Evolutionary conservation across 2,113 vertebrate genomes (phyloP).

Genomic region (Brachyhypopomus gauderio): DNA sequence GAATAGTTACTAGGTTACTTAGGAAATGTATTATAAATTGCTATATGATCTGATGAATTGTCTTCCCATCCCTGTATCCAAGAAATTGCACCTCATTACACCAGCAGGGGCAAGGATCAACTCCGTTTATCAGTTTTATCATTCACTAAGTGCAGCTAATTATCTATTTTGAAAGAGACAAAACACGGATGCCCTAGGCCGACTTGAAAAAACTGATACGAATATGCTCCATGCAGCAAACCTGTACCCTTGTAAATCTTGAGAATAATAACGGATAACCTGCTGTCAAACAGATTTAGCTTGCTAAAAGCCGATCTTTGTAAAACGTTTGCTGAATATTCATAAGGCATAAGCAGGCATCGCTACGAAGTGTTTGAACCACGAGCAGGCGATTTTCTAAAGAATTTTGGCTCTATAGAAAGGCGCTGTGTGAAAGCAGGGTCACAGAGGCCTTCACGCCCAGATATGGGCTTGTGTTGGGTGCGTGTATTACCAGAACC

Average conservation of each 20-base stretch:
- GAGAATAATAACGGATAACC: not conserved
- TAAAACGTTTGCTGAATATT: not conserved
- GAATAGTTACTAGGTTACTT: too few relatives aligned
- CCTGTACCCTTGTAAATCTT: not conserved
- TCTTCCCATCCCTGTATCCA: too few relatives aligned
- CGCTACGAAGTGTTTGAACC: not conserved
- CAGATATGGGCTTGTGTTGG: not conserved
- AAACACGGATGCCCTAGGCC: not conserved
- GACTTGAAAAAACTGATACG: not conserved
- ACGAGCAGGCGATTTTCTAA: not conserved
- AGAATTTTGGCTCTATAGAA: not conserved
- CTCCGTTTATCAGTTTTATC: too few relatives aligned
- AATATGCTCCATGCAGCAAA: not conserved
- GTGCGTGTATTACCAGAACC: not conserved
- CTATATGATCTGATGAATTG: too few relatives aligned
- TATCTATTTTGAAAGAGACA: too few relatives aligned
- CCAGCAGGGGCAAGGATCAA: too few relatives aligned
- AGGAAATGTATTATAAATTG: too few relatives aligned
- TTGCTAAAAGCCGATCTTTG: constrained; percentile 4
- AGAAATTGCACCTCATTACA: too few relatives aligned
- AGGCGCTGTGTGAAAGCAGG: not conserved
- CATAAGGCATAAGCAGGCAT: not conserved
- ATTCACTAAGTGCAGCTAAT: too few relatives aligned
- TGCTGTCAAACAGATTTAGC: constrained; percentile 3
- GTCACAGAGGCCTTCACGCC: not conserved